Evolutionary conservation across 2,797 vertebrate genomes (phyloP).

Genomic region (Enteromius radiatus): DNA sequence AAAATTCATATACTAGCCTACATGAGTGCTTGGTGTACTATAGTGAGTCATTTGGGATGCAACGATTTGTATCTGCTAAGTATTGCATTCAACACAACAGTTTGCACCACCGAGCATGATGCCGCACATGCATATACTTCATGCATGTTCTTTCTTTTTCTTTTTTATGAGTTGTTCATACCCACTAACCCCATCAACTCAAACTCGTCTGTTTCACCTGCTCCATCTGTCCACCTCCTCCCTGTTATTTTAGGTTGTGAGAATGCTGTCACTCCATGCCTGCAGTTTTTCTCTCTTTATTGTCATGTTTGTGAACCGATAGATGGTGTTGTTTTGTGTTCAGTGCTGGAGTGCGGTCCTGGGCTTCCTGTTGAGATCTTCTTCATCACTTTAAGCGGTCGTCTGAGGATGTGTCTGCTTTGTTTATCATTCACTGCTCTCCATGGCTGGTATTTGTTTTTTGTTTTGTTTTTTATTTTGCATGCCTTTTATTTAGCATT

Average conservation of each 20-base stretch:
- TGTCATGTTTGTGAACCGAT: constrained; percentile 47
- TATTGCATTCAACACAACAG: not conserved
- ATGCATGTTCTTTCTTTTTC: not conserved
- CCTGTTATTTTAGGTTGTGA: not conserved
- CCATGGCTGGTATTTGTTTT: constrained; percentile 60
- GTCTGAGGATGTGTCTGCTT: constrained; percentile 61
- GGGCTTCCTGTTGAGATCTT: constrained; percentile 33
- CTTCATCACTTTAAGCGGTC: constrained; percentile 44
- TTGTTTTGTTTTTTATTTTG: constrained; percentile 59
- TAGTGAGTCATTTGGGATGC: not conserved
- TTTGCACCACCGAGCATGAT: not conserved
- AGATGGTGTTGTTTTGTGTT: constrained; percentile 57
- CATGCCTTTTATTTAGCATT: constrained; percentile 42
- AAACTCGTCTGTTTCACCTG: not conserved
- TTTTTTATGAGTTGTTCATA: not conserved
- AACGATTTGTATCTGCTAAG: not conserved
- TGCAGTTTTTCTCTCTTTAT: constrained; percentile 31
- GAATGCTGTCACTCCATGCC: constrained; percentile 38
- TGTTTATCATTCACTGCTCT: constrained; percentile 61
- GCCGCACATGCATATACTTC: not conserved
- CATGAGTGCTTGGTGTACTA: not conserved
- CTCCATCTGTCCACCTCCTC: constrained; percentile 16
- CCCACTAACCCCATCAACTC: constrained; percentile 16
- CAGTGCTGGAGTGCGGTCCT: constrained; percentile 51
- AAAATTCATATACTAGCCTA: not conserved